These are phyloP conservation scores for Pristionchus pacificus DNA, from an alignment of 1,140 invertebrate species.

Conservation along the genomic window DNA sequence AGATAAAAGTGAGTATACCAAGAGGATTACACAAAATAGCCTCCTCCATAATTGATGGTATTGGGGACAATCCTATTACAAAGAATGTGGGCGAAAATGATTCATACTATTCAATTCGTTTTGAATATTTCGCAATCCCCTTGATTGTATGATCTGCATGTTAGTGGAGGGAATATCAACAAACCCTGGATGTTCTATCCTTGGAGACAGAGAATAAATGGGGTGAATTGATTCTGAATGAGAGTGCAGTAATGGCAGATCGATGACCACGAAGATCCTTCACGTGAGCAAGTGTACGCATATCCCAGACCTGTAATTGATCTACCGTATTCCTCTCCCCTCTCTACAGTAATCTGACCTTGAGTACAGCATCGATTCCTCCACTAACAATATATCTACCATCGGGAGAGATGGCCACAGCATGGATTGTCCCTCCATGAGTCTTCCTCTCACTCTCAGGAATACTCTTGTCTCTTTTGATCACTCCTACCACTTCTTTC, in stretches of 20 bases:
- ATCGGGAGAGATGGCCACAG: conserved; percentile 32
- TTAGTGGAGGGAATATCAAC: too few species aligned
- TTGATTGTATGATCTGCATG: too few species aligned
- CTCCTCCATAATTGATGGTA: too few species aligned
- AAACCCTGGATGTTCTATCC: conserved; percentile 30
- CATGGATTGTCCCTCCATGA: conserved; percentile 24
- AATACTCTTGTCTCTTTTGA: conserved; percentile 31
- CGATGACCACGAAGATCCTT: conserved; percentile 30
- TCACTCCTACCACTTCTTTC: conserved; percentile 23
- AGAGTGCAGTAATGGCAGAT: conserved; percentile 23
- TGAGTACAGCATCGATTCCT: conserved; percentile 26
- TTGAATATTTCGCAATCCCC: too few species aligned
- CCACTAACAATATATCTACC: conserved; percentile 30
- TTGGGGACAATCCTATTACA: too few species aligned
- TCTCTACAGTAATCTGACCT: conserved; percentile 12
- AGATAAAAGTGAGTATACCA: too few species aligned
- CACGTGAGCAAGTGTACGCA: conserved; percentile 22
- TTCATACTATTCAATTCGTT: too few species aligned
- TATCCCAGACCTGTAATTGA: conserved; percentile 30
- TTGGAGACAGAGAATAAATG: conserved; percentile 32
- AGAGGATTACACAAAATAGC: too few species aligned
- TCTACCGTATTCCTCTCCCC: background rate
- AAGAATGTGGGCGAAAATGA: too few species aligned
- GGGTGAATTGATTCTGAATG: conserved; percentile 25
- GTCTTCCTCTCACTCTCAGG: conserved; percentile 19